Evolutionary conservation across 2,113 vertebrate species (phyloP).

Genomic region (Pelmatolapia mariae): DNA sequence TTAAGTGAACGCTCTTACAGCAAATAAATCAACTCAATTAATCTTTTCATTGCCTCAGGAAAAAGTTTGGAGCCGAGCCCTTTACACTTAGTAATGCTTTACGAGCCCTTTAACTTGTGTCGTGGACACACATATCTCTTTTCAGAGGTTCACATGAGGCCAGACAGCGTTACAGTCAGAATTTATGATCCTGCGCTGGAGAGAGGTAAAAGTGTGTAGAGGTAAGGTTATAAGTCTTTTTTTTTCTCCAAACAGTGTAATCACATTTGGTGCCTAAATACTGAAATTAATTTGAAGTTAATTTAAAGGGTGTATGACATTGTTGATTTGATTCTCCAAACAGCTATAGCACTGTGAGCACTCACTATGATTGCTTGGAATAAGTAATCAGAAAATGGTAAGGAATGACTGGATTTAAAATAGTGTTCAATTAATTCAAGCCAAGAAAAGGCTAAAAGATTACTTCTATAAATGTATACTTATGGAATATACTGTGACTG

Average conservation of each 20-base stretch:
- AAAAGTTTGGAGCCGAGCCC: neutral
- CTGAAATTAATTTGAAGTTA: neutral
- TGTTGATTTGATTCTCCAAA: neutral
- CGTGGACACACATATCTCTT: neutral
- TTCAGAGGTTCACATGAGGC: constrained; percentile 23
- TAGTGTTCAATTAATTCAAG: neutral
- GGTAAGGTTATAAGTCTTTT: neutral
- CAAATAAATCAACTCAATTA: neutral
- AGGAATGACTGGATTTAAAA: neutral
- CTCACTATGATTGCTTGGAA: neutral
- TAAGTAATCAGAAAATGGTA: constrained; percentile 10
- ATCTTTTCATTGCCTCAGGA: neutral
- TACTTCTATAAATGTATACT: neutral
- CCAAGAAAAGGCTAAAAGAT: neutral
- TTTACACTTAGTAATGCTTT: constrained; percentile 6
- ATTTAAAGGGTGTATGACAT: neutral
- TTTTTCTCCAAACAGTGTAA: constrained; percentile 2
- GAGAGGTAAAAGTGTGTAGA: neutral
- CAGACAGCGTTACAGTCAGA: neutral
- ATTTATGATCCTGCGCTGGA: constrained; percentile 21
- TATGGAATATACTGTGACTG: neutral
- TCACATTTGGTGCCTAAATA: neutral
- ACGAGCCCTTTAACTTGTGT: neutral
- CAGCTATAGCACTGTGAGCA: neutral
- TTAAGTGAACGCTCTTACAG: neutral